Evolutionary conservation across 2,888 invertebrate genomes (phyloP), one percentile per base, ranked within the genome.

Genomic region (Alentia gelatinosa): DNA sequence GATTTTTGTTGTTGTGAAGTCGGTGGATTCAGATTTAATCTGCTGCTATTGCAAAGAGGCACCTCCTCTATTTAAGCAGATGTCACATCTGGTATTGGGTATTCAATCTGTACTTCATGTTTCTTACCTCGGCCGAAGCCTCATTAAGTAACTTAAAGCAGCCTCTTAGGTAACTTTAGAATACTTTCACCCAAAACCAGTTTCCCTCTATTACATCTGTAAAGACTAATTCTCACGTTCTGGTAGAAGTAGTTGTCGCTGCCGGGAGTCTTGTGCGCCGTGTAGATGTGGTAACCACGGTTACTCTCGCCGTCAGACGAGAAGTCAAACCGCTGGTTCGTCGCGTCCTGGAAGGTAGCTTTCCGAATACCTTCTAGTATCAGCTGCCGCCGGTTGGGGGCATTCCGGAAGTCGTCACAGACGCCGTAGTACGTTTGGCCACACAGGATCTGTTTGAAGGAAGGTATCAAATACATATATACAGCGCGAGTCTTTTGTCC

Each of bases 221-320:
- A n/a, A 12, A 42, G 7, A 42, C 47, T 12, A 42, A 7, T 56
- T 15, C 89, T 93, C 93, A 94, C 94, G 91, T 94, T 93, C 91
- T 94, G 93, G 91, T 93, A 93, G 75, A 91, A 91, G 91, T 94
- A 94, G n/a, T 40, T 63, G 37, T 23, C 40, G 12, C 89, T 89
- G 19, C 30, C 30, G 4, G 12, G 89, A 15, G 75, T 91, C 26
- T 90, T 89, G 33, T 91, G 91, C 15, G 93, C 68, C 0, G 93
- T 92, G 92, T 95, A 95, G 35, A 95, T 92, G 89, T 95, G 95
- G 92, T 94, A 95, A 1, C 95, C 95, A 42, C 95, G 92, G 91
- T 93, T 93, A 92, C 95, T 95, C 91, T 95, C 94, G 0, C 95
- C 95, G 23, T 93, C 91, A 5, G 92, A 89, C 5, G 94, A 94